phyloP scores from a whole-genome alignment of 2,797 vertebrate species.

The Lithobates pipiens region DNA sequence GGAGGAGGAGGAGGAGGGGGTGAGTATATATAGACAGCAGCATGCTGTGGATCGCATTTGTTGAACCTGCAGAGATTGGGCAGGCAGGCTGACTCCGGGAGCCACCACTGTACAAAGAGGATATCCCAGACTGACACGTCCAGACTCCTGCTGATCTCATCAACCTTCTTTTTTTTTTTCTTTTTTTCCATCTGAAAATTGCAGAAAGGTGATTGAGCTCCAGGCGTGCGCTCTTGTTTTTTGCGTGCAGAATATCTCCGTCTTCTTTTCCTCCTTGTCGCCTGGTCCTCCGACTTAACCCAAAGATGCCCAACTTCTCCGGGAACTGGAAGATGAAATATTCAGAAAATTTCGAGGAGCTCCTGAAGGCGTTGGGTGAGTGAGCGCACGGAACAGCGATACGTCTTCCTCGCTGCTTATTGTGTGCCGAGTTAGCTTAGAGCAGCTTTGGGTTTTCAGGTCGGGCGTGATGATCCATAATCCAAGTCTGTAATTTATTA shows the following conservation, averaged over 20 bases:
- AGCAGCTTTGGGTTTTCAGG: too few species aligned
- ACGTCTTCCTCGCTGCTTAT: too few species aligned
- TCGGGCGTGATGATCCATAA: too few species aligned
- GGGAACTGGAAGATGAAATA: conserved; percentile 92
- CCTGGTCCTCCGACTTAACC: neutral
- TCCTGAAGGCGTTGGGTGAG: conserved; percentile 88
- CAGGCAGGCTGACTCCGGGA: neutral
- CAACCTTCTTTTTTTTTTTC: too few species aligned
- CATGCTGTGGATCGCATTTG: conserved; percentile 10
- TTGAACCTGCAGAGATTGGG: conserved; percentile 33
- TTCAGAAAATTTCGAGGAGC: conserved; percentile 92
- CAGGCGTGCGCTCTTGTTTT: too few species aligned
- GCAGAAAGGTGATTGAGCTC: neutral
- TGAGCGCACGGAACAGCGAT: conserved; percentile 6
- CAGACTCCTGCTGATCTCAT: too few species aligned
- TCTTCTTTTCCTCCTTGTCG: neutral
- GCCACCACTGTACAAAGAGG: neutral
- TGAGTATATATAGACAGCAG: conserved; percentile 35
- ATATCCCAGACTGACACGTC: too few species aligned
- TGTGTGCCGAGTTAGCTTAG: too few species aligned
- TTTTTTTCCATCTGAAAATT: neutral
- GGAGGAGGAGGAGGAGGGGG: neutral
- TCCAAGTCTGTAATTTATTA: too few species aligned
- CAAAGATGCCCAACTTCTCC: conserved; percentile 83
- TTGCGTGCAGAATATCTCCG: neutral